Percentiles rank a stretch among this genome's conserved stretches.
Conservation (phyloP, 1,140 invertebrate species). For the Penaeus japonicus region DNA sequence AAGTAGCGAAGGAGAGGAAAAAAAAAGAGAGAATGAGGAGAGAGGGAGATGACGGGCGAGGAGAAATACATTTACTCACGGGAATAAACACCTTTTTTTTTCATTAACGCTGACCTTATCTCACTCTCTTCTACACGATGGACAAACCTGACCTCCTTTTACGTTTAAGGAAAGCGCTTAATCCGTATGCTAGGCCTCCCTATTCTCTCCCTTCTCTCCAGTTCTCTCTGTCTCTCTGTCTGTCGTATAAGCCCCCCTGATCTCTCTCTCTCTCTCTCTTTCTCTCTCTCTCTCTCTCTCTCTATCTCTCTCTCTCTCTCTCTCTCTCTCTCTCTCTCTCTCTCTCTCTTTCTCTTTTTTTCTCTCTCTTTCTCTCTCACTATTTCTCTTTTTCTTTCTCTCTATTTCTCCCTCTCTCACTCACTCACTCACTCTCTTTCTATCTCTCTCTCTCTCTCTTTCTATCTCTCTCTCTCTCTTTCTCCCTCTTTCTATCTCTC, state of each 20-base stretch:
- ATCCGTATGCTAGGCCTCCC: too few relatives aligned
- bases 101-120: too few relatives aligned
- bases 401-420: background rate
- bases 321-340: constrained; percentile 14
- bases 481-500: background rate
- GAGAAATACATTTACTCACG: too few relatives aligned
- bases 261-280: background rate
- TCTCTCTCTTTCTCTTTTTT: constrained; percentile 14
- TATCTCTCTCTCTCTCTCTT: too few relatives aligned
- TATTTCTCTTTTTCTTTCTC: background rate
- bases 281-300: background rate
- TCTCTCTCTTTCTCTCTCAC: background rate
- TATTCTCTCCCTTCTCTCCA: background rate
- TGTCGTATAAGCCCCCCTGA: background rate
- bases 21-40: too few relatives aligned
- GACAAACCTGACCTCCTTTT: too few relatives aligned
- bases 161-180: too few relatives aligned
- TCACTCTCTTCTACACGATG: too few relatives aligned
- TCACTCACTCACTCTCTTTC: too few relatives aligned
- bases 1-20: too few relatives aligned
- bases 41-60: too few relatives aligned
- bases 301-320: constrained; percentile 2
- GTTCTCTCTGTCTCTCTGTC: background rate
- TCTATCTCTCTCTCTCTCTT: background rate
- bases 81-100: too few relatives aligned